Evolutionary conservation across 1,140 invertebrate genomes (phyloP), one percentile per base, ranked within the genome.

Genomic region (Drosophila cardini): DNA sequence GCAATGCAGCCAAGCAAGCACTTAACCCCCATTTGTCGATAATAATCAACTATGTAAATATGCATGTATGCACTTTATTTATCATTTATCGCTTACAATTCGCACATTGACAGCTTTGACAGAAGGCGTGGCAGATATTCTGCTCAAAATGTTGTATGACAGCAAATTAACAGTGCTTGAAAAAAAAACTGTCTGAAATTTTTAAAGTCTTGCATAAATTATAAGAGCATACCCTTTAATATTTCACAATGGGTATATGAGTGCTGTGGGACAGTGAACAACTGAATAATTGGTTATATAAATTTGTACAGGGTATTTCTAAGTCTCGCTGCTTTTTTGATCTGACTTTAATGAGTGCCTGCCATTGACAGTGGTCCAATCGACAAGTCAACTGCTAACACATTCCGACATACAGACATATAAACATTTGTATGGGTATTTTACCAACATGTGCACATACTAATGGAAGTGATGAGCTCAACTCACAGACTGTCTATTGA

Each of bases 161-260:
- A 15, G n/a, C 32, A 36, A 36, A 40, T 38, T 38, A 56, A 40
- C 60, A 18, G 13, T 1, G 11, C 16, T n/a, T 38, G 7, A 13
- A 5, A n/a, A 10, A 32, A 16, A 30, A 18, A 8, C 18, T 15
- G 45, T 3, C 34, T 42, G 36, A 38, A 62, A 62, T 50, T 62
- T 62, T 45, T 52, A 52, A 43, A 63, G 16, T 53, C 61, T 43
- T 53, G 13, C 38, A 53, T 53, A 63, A 63, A 63, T 63, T 53
- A 63, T 53, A 16, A 4, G 6, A 3, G 38, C 21, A 43, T 43
- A 18, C 61, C 61, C 61, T 32, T 63, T 4, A 2, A 16, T 10
- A 43, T 8, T 7, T 6, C 1, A 9, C 1, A 30, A 5, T 13
- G 48, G 21, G 26, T 43, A 63, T 62, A 36, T 21, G 38, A 3